Conservation (phyloP, 2,113 vertebrate genomes). For the Oncorhynchus tshawytscha region DNA sequence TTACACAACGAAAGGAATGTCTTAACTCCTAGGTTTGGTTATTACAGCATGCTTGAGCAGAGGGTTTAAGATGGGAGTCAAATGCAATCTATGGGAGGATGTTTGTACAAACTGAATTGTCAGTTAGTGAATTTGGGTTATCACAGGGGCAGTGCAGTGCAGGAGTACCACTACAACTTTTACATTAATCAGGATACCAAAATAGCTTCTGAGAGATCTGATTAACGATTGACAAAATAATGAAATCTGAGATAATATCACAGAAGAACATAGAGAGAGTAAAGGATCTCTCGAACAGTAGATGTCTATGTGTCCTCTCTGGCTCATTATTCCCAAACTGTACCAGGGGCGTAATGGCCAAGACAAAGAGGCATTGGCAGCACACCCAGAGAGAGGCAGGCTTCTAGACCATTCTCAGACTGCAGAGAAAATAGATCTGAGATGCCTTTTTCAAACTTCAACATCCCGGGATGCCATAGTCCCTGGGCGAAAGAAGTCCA, state of each 20-base stretch:
- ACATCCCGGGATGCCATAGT: background rate
- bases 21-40: too few relatives aligned
- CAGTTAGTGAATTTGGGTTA: too few relatives aligned
- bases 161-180: too few relatives aligned
- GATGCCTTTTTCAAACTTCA: background rate
- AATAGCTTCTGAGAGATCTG: too few relatives aligned
- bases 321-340: conserved; percentile 22
- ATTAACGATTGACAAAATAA: background rate
- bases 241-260: background rate
- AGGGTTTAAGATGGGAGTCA: too few relatives aligned
- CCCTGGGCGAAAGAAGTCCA: background rate
- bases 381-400: conserved; percentile 38
- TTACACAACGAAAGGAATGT: too few relatives aligned
- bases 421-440: conserved; percentile 3
- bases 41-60: too few relatives aligned
- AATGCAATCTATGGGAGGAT: too few relatives aligned
- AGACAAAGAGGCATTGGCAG: conserved; percentile 56
- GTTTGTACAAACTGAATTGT: too few relatives aligned
- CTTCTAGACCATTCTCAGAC: conserved; percentile 23
- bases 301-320: conserved; percentile 2
- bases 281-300: background rate
- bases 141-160: too few relatives aligned
- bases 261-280: background rate
- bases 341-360: conserved; percentile 37
- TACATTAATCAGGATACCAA: too few relatives aligned